phyloP scores from a whole-genome alignment of 64 coral and sea anemone species.

The Acropora tenuis region DNA sequence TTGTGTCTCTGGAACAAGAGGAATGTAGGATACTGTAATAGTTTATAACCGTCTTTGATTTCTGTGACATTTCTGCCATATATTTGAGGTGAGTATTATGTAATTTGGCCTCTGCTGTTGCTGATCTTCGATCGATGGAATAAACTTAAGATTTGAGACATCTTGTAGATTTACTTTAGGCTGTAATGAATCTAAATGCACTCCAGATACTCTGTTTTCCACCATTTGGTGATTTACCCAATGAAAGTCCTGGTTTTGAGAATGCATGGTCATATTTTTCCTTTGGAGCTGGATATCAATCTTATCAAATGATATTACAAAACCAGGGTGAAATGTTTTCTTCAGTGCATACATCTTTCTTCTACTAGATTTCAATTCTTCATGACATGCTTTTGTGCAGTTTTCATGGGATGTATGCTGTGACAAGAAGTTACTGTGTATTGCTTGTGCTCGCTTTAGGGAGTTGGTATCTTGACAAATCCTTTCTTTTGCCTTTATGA shows the following conservation, averaged over 20 bases:
- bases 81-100: constrained; percentile 37
- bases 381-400: not conserved
- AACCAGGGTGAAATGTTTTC: constrained; percentile 20
- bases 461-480: not conserved
- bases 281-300: constrained; percentile 50
- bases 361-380: not conserved
- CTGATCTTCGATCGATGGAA: constrained; percentile 60
- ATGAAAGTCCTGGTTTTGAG: constrained; percentile 31
- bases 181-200: too few species aligned
- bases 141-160: constrained; percentile 30
- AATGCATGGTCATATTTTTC: constrained; percentile 37
- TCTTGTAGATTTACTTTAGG: constrained; percentile 4
- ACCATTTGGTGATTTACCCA: constrained; percentile 59
- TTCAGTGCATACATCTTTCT: not conserved
- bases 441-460: not conserved
- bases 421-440: not conserved
- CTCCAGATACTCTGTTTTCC: constrained; percentile 48
- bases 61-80: not conserved
- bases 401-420: not conserved
- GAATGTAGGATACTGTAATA: too few species aligned
- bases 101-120: constrained; percentile 27
- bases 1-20: too few species aligned
- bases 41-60: not conserved
- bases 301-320: constrained; percentile 43
- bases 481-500: not conserved